These are phyloP conservation scores for Vannuccia rotundouncinata DNA, from an alignment of 2,888 invertebrate species.

Conservation along the genomic window DNA sequence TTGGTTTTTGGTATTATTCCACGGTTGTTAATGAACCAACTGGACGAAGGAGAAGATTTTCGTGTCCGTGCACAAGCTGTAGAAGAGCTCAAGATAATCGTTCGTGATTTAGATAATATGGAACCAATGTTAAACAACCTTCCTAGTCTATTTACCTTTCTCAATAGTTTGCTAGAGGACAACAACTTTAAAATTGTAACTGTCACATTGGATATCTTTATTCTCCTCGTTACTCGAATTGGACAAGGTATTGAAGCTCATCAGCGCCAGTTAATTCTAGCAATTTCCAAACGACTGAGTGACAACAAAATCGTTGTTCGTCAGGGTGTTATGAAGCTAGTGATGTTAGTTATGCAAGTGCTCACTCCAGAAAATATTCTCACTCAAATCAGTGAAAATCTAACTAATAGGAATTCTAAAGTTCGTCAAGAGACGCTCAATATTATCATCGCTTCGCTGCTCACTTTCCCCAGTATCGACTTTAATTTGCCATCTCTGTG, in stretches of 20 bases:
- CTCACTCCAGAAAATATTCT: constrained; percentile 60
- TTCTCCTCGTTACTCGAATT: constrained; percentile 56
- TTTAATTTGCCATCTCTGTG: constrained; percentile 61
- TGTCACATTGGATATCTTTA: constrained; percentile 58
- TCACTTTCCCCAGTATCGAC: constrained; percentile 72
- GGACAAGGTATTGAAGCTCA: constrained; percentile 56
- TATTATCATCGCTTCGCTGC: constrained; percentile 68
- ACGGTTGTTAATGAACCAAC: constrained; percentile 53
- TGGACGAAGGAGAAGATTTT: constrained; percentile 62
- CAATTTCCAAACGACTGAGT: constrained; percentile 58
- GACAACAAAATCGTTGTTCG: constrained; percentile 60
- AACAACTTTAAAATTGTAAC: constrained; percentile 60
- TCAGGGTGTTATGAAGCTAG: constrained; percentile 59
- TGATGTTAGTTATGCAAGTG: constrained; percentile 60
- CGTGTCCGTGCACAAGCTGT: constrained; percentile 61
- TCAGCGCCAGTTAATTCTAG: constrained; percentile 57
- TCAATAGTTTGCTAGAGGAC: constrained; percentile 63
- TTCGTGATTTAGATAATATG: constrained; percentile 57
- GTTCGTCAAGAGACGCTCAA: constrained; percentile 70
- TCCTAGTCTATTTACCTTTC: constrained; percentile 62
- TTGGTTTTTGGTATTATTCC: constrained; percentile 56
- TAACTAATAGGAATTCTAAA: constrained; percentile 59
- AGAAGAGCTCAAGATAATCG: constrained; percentile 61
- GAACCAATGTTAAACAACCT: constrained; percentile 61
- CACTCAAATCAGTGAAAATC: constrained; percentile 59